Conservation (phyloP, 2,797 vertebrate species). For the Bovichtus diacanthus region DNA sequence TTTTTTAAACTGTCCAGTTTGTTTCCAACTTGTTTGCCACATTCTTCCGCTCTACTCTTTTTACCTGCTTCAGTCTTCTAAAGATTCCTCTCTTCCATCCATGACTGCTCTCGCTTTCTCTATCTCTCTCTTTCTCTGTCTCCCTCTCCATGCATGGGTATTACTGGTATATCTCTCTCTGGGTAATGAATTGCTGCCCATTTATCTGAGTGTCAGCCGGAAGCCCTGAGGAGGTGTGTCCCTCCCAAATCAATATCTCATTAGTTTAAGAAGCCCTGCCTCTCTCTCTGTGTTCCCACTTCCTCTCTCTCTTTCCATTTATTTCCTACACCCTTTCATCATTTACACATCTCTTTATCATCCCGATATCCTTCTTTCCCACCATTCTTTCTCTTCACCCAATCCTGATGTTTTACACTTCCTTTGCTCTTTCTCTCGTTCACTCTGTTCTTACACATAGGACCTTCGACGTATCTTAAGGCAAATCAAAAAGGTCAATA, state of each 20-base stretch:
- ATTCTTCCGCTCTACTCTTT: neutral
- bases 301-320: conserved; percentile 12
- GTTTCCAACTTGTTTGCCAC: neutral
- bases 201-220: conserved; percentile 74
- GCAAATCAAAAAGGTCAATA: neutral
- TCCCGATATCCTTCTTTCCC: neutral
- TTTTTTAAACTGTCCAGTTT: neutral
- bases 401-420: conserved; percentile 12
- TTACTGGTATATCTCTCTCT: conserved; percentile 47
- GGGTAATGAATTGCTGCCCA: conserved; percentile 71
- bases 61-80: neutral
- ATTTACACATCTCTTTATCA: conserved; percentile 30
- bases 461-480: neutral
- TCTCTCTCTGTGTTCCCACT: conserved; percentile 36
- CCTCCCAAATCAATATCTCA: conserved; percentile 83
- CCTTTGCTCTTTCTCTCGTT: neutral
- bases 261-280: conserved; percentile 80
- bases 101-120: conserved; percentile 4
- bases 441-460: neutral
- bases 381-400: neutral
- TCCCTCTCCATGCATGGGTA: conserved; percentile 32
- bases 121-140: neutral
- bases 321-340: conserved; percentile 22
- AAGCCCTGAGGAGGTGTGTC: conserved; percentile 74
- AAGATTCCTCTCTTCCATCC: conserved; percentile 14